Evolutionary conservation across 35 echinoderm and acorn worm genomes (phyloP).

Genomic region (Ophiothrix spiculata): DNA sequence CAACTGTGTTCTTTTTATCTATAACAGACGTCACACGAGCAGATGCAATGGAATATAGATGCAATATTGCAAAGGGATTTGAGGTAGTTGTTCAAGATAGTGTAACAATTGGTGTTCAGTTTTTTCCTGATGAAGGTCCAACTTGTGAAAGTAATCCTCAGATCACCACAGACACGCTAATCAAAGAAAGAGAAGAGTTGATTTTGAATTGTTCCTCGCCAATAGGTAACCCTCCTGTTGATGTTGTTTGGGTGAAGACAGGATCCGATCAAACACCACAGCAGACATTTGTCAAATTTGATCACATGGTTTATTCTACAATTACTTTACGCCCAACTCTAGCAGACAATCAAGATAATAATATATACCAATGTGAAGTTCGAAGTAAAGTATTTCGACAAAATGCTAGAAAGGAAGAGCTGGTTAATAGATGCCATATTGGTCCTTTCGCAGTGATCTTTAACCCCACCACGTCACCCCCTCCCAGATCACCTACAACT

Average conservation of each 20-base stretch:
- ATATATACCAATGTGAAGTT: neutral
- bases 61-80: neutral
- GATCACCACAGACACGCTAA: neutral
- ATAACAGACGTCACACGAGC: neutral
- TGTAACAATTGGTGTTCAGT: neutral
- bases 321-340: neutral
- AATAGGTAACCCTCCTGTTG: neutral
- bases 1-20: neutral
- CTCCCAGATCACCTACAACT: neutral
- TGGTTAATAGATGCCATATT: neutral
- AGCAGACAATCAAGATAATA: neutral
- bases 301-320: neutral
- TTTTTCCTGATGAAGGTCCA: neutral
- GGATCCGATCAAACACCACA: neutral
- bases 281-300: neutral
- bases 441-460: neutral
- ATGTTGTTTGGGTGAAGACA: neutral
- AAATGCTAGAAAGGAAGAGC: neutral
- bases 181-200: neutral
- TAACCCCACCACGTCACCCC: neutral
- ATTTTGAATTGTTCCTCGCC: neutral
- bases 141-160: neutral
- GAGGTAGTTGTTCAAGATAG: neutral
- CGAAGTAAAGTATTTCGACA: neutral
- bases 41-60: neutral